Evolutionary conservation across 2,888 invertebrate genomes (phyloP), one percentile per base, ranked within the genome.

Genomic region (Melipona beecheii): DNA sequence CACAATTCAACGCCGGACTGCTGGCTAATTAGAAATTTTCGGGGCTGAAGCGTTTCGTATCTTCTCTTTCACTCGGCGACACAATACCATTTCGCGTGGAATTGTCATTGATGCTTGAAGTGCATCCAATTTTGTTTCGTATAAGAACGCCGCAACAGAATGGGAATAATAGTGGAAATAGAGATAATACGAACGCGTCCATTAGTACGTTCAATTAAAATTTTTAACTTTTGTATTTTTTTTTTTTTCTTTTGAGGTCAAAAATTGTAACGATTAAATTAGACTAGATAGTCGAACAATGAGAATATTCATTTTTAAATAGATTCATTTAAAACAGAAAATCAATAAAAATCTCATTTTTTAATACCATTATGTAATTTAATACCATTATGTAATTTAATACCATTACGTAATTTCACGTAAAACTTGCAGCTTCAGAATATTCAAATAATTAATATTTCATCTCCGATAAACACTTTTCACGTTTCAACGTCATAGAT

Each of bases 21-120:
- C 24, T 64, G 43, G 54, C 15, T 73, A 62, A 70, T 70, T 70
- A 69, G 50, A 75, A 75, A 75, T 75, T 58, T 75, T 69, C 27
- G 36, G 36, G 49, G 27, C 19, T 21, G 50, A 49, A 49, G 19
- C 66, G 9, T 24, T 66, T 66, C n/a, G 17, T n/a, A n/a, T 66
- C 2, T 49, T 17, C 31, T 65, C 43, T n/a, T 36, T 65, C n/a
- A 36, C 43, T 19, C 17, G 9, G 2, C 11, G 17, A 17, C n/a
- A 21, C 24, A 66, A 24, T 49, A 24, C 17, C 19, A 3, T 24
- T 43, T 24, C 9, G 9, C 6, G 13, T 4, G 24, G 9, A 66
- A 66, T 31, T 49, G 15, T 36, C 43, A 49, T 19, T 9, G 24
- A 2, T 4, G 43, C 4, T n/a, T 43, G 31, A n/a, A 43, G 17